These are phyloP conservation scores for Acanthochromis polyacanthus DNA, from an alignment of 2,113 vertebrate genomes.

Conservation along the genomic window DNA sequence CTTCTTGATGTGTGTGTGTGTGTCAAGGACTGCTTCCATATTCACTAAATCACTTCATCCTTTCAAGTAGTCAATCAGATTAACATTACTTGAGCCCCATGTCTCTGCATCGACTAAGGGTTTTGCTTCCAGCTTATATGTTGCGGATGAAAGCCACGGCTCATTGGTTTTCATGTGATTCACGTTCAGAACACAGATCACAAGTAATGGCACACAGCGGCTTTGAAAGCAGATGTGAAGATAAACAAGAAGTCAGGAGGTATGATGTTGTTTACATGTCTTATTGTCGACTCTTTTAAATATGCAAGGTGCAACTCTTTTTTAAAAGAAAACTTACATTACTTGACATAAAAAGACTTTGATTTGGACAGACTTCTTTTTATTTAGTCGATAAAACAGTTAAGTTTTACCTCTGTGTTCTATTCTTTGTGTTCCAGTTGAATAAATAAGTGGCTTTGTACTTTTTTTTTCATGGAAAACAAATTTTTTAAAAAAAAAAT, in stretches of 20 bases:
- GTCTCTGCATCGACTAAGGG: slow-evolving; percentile 22
- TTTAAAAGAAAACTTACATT: not conserved
- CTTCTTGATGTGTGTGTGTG: not conserved
- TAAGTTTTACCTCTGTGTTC: no score
- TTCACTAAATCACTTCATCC: slow-evolving; percentile 28
- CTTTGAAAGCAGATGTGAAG: slow-evolving; percentile 15
- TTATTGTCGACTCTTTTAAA: not conserved
- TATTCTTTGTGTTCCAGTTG: no score
- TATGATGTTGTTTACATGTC: not conserved
- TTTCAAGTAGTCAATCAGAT: slow-evolving; percentile 51
- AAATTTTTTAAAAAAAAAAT: no score
- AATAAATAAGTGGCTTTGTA: no score
- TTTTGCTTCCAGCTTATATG: slow-evolving; percentile 15
- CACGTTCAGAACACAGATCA: slow-evolving; percentile 18
- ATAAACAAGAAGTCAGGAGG: slow-evolving; percentile 2
- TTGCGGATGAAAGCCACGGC: slow-evolving; percentile 40
- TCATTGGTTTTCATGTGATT: slow-evolving; percentile 38
- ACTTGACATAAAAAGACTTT: no score
- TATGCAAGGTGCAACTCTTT: not conserved
- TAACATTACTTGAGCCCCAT: slow-evolving; percentile 34
- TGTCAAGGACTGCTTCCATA: not conserved
- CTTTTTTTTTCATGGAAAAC: no score
- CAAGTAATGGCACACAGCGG: not conserved
- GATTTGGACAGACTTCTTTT: no score
- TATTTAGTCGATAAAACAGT: no score